Conservation (phyloP, 2,113 vertebrate species). For the Tonatia bakeri region DNA sequence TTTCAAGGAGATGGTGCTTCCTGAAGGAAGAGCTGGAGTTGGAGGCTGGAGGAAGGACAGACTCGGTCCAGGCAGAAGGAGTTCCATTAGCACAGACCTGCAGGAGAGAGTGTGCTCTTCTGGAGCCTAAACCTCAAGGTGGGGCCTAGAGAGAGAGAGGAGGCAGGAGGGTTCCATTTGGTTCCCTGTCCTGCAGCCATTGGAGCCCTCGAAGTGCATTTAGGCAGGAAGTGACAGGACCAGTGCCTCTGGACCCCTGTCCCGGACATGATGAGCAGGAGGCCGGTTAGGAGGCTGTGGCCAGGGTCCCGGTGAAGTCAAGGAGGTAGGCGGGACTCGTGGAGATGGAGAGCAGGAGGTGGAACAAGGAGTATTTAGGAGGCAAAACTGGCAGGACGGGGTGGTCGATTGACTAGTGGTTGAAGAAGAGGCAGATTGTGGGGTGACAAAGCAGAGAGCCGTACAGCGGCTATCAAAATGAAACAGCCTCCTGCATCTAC, state of each 20-base stretch:
- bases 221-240: neutral
- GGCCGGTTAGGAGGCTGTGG: neutral
- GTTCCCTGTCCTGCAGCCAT: neutral
- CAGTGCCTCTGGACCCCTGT: neutral
- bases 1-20: no score
- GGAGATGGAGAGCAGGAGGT: neutral
- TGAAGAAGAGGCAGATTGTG: neutral
- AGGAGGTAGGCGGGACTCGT: neutral
- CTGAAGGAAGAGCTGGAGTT: no score
- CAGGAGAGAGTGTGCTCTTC: neutral
- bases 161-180: neutral
- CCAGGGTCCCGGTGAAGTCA: neutral
- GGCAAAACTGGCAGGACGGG: neutral
- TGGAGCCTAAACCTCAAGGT: neutral
- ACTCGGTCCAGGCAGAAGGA: no score
- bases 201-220: neutral
- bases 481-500: neutral
- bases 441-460: neutral
- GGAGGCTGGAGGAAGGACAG: no score
- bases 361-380: neutral
- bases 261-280: neutral
- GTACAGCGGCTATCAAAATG: accelerated
- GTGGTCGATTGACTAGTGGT: neutral
- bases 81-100: no score
- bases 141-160: neutral